phyloP scores from a whole-genome alignment of 2,888 invertebrate genomes.

The Netelia virgata region DNA sequence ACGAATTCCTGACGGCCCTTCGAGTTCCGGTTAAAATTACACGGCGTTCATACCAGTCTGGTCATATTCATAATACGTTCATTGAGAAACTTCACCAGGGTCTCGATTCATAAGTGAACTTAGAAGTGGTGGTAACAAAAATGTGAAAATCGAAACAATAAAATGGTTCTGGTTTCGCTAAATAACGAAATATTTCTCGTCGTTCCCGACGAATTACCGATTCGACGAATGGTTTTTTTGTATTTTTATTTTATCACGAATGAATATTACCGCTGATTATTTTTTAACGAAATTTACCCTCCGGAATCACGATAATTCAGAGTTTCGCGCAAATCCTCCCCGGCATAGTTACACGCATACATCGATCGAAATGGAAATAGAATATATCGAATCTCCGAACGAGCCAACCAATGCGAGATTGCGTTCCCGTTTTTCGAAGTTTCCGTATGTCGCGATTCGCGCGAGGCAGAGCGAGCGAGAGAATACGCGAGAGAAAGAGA shows the following conservation, averaged over 20 bases:
- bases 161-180: too few species aligned
- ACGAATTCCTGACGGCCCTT: constrained; percentile 60
- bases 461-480: too few species aligned
- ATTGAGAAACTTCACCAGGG: not conserved
- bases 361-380: constrained; percentile 30
- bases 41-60: constrained; percentile 5
- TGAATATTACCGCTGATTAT: not conserved
- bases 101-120: not conserved
- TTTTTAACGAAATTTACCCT: not conserved
- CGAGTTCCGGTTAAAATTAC: constrained; percentile 42
- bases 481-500: not conserved
- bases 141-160: too few species aligned
- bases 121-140: not conserved
- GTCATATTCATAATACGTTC: constrained; percentile 2
- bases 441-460: not conserved
- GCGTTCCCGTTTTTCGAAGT: not conserved
- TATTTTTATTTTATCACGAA: not conserved
- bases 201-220: too few species aligned
- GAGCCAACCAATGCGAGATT: constrained; percentile 1
- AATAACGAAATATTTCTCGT: too few species aligned
- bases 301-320: constrained; percentile 6
- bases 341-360: not conserved
- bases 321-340: not conserved
- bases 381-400: constrained; percentile 22
- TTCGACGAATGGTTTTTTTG: not conserved